A percentile compares a stretch with the other conserved stretches of the same genome.
These are phyloP conservation scores for Zaprionus kolodkinae DNA, from an alignment of 1,140 invertebrate genomes.

Conservation along the genomic window DNA sequence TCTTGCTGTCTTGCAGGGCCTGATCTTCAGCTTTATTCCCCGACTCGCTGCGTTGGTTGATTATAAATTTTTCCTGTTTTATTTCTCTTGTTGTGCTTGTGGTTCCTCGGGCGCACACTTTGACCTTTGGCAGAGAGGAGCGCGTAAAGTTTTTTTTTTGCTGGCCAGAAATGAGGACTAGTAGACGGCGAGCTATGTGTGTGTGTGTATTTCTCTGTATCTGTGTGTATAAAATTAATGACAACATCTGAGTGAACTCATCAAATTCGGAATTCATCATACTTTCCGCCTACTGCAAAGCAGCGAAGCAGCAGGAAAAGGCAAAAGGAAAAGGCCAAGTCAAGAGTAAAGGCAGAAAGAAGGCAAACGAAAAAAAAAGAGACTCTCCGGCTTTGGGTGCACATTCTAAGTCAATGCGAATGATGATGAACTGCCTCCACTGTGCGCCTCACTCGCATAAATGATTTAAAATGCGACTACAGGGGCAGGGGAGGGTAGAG, in stretches of 20 bases:
- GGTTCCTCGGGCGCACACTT: slow-evolving; percentile 30
- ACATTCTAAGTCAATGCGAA: slow-evolving; percentile 83
- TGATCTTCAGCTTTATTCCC: background rate
- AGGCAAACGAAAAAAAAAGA: background rate
- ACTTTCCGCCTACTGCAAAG: slow-evolving; percentile 77
- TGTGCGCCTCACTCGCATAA: slow-evolving; percentile 59
- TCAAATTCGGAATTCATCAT: slow-evolving; percentile 83
- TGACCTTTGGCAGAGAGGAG: slow-evolving; percentile 25
- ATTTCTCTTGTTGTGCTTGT: background rate
- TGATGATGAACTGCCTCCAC: slow-evolving; percentile 73
- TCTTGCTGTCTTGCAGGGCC: background rate
- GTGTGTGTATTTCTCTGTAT: slow-evolving; percentile 2
- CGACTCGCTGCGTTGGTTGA: slow-evolving; percentile 15
- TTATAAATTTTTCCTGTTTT: slow-evolving; percentile 28
- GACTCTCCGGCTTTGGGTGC: slow-evolving; percentile 52
- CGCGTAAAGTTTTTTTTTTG: background rate
- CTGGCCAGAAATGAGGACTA: slow-evolving; percentile 18
- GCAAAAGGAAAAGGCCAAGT: slow-evolving; percentile 8
- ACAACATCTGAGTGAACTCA: slow-evolving; percentile 82
- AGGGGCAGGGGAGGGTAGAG: too few relatives aligned
- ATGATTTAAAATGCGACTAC: slow-evolving; percentile 73
- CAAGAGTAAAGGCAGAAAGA: background rate
- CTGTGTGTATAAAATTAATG: slow-evolving; percentile 72
- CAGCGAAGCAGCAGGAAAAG: slow-evolving; percentile 16
- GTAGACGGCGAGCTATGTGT: background rate